Evolutionary conservation across 2,113 vertebrate species (phyloP), one percentile per base, ranked within the genome.

Genomic region (Cynocephalus volans): DNA sequence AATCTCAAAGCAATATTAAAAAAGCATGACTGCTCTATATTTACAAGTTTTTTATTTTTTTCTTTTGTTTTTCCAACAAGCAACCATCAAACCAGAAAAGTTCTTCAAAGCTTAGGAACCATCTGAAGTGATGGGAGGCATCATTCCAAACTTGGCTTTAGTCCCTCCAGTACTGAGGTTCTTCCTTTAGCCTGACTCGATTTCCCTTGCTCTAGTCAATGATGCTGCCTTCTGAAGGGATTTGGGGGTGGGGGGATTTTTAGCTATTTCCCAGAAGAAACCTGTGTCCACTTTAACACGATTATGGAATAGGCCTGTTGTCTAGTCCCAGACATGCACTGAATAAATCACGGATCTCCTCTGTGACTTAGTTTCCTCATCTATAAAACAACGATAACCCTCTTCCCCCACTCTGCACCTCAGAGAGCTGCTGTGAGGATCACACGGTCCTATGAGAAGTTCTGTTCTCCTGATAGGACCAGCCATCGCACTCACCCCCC

Each of bases 21-120:
- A 50, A 75, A 52, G 23, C 28, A 69, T 19, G 24, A 65, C 10
- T 48, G 26, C 21, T 17, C 65, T 45, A 10, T 14, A 54, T 86
- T 60, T 56, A 73, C 1, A 41, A 41, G 41, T 41, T 41, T 41
- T 41, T 41, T 41, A 73, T 10, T n/a, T 8, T 24, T 41, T 3
- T 10, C 12, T n/a, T 36, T 45, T 56, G 41, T 36, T 2, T 31
- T 2, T 52, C 41, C 1, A 1, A 23, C 28, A 82, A 88, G 75
- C 18, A 36, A 60, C n/a, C 41, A 36, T 41, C 28, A 26, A 60
- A 24, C 12, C 13, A 36, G 41, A 56, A 50, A 75, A n/a, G 26
- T 14, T 36, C 28, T 45, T 33, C 83, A 58, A 88, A 75, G 45
- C 24, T 84, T n/a, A 90, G 95, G 90, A 73, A 64, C 31, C 17